phyloP scores from a whole-genome alignment of 2,888 invertebrate genomes.

The Hermaeophaga mercurialis region DNA sequence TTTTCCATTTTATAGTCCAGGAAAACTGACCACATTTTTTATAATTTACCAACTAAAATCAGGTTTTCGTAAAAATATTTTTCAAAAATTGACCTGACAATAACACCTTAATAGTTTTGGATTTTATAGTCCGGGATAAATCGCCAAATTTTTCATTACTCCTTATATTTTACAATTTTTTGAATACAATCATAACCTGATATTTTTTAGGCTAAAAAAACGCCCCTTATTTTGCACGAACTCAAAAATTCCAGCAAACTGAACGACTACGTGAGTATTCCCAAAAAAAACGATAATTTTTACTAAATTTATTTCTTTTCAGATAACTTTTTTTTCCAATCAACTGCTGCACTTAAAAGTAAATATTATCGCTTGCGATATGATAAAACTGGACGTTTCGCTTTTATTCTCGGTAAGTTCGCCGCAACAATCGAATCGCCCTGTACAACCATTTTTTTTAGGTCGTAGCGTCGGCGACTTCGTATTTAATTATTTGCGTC shows the following conservation, averaged over 20 bases:
- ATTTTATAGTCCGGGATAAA: not conserved
- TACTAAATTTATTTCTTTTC: not conserved
- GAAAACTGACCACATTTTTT: no score
- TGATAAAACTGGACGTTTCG: not conserved
- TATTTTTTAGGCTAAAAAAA: not conserved
- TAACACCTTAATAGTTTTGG: not conserved
- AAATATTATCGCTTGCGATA: not conserved
- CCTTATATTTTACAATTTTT: not conserved
- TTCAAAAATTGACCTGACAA: not conserved
- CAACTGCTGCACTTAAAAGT: not conserved
- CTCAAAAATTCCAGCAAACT: not conserved
- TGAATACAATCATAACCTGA: not conserved
- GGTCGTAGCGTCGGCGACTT: not conserved
- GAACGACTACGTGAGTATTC: not conserved
- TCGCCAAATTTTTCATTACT: not conserved
- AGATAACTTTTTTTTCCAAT: not conserved
- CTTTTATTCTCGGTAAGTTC: not conserved
- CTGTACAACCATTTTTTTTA: no score
- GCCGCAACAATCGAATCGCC: no score
- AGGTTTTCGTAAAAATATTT: no score
- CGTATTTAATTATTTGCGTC: not conserved
- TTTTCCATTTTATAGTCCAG: no score
- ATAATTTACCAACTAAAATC: no score
- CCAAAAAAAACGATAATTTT: not conserved
- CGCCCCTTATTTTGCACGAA: not conserved